Percentiles rank a stretch among this genome's conserved stretches.
Evolutionary conservation across 2,113 vertebrate genomes (phyloP).

Genomic region (Hyaena hyaena): DNA sequence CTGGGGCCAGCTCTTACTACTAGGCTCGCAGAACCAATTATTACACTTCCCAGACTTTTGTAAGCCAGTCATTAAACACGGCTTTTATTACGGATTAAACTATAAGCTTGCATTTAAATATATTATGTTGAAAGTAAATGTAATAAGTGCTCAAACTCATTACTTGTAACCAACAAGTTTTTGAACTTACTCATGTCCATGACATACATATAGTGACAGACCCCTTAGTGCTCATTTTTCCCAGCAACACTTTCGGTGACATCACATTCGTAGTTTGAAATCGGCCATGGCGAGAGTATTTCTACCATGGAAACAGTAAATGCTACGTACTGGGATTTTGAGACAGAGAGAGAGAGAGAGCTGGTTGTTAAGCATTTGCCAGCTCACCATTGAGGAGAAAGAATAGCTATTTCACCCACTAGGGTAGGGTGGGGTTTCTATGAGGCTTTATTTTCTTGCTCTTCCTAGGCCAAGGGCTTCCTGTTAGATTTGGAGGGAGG

Average conservation of each 20-base stretch:
- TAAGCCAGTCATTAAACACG: slow-evolving; percentile 34
- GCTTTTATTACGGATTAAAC: slow-evolving; percentile 48
- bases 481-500: not conserved
- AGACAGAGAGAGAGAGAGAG: not conserved
- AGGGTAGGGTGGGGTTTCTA: not conserved
- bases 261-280: not conserved
- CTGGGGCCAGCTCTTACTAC: not conserved
- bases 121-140: slow-evolving; percentile 10
- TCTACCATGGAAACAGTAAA: not conserved
- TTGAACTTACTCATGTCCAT: not conserved
- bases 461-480: not conserved
- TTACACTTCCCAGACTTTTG: slow-evolving; percentile 11
- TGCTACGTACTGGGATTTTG: not conserved
- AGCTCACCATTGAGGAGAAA: not conserved
- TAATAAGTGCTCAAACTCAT: not conserved
- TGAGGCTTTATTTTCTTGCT: not conserved
- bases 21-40: not conserved
- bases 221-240: fast-evolving
- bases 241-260: not conserved
- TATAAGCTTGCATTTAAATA: not conserved
- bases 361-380: not conserved
- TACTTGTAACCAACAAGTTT: not conserved
- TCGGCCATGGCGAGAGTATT: not conserved
- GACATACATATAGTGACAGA: not conserved
- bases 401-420: not conserved